These are phyloP conservation scores for Mactromeris polynyma DNA, from an alignment of 2,888 invertebrate species.

Conservation along the genomic window DNA sequence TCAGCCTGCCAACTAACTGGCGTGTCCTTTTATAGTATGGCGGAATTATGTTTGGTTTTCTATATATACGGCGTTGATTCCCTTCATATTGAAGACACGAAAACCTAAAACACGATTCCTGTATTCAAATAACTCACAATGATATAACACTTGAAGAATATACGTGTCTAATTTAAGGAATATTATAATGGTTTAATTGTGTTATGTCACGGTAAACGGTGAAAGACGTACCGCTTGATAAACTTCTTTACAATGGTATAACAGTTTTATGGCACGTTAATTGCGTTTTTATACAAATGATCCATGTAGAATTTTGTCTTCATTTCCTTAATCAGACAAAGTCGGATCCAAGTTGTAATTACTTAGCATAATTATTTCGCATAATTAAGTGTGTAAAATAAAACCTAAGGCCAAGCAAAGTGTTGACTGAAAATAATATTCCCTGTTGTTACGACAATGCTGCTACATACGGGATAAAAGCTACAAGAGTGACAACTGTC, in stretches of 20 bases:
- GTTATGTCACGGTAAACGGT: neutral
- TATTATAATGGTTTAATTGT: neutral
- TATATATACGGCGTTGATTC: neutral
- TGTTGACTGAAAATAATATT: neutral
- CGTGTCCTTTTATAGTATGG: neutral
- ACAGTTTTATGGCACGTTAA: neutral
- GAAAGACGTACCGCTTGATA: neutral
- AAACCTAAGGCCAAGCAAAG: neutral
- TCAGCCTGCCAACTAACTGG: neutral
- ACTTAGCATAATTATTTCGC: slow-evolving; percentile 8
- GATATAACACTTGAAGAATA: neutral
- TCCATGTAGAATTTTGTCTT: neutral
- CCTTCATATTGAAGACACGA: neutral
- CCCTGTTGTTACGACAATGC: no score
- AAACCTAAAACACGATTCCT: neutral
- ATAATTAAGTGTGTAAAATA: neutral
- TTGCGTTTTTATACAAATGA: neutral
- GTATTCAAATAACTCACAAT: neutral
- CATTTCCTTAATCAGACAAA: neutral
- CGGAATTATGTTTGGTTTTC: neutral
- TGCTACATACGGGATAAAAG: no score
- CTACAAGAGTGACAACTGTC: no score
- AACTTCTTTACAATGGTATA: neutral
- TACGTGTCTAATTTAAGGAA: neutral
- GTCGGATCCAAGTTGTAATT: neutral